These are phyloP conservation scores for Eudyptes chrysolophus DNA, from an alignment of 2,113 vertebrate species.

Conservation along the genomic window DNA sequence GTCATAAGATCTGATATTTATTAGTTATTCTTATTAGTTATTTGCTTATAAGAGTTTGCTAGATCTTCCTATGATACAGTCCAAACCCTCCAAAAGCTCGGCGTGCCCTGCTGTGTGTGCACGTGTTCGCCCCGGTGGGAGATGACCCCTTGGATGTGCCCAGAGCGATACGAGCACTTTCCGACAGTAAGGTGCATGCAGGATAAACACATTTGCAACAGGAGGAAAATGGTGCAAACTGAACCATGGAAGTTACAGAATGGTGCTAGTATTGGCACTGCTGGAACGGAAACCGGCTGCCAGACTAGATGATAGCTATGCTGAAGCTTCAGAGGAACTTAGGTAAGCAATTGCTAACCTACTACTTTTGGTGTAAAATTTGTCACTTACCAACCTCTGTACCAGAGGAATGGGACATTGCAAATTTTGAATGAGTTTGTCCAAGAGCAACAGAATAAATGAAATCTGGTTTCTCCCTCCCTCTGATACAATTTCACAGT, in stretches of 20 bases:
- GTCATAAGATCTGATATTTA: neutral
- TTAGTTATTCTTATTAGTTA: neutral
- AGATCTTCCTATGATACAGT: neutral
- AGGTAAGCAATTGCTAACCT: neutral
- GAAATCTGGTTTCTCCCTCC: neutral
- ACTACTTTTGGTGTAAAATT: neutral
- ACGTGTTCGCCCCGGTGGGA: fast-evolving
- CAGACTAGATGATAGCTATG: neutral
- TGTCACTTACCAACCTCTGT: neutral
- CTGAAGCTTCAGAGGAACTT: neutral
- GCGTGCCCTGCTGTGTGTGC: neutral
- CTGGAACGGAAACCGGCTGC: neutral
- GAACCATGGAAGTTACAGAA: neutral
- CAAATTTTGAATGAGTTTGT: neutral
- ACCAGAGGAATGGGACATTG: neutral
- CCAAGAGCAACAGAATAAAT: neutral
- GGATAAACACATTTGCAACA: neutral
- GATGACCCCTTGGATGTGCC: neutral
- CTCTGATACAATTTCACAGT: neutral
- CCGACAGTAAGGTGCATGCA: neutral
- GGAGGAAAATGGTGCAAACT: neutral
- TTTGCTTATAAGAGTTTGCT: neutral
- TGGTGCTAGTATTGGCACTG: neutral
- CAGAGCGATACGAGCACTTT: neutral
- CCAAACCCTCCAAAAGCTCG: neutral